These are phyloP conservation scores for Eremobia ochroleuca DNA, from an alignment of 2,888 invertebrate species.

Conservation along the genomic window DNA sequence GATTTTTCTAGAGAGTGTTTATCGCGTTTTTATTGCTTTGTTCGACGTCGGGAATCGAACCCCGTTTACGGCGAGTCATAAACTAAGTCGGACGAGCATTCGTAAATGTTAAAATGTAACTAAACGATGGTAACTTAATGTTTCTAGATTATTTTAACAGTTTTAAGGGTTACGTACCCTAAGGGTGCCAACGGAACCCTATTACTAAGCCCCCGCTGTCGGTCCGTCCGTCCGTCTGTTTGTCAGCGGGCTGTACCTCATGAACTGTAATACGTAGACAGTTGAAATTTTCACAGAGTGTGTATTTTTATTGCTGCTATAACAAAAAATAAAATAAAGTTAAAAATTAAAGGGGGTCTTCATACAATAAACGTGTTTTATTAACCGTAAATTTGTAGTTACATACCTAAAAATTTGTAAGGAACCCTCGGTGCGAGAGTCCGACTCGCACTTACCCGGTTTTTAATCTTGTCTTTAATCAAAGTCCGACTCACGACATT, in stretches of 20 bases:
- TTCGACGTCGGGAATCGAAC: constrained; percentile 81
- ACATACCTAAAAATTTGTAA: no score
- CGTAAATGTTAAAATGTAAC: constrained; percentile 79
- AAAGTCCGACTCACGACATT: not conserved
- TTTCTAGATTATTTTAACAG: constrained; percentile 63
- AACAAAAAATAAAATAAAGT: no score
- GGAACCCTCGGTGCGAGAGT: no score
- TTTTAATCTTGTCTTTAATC: not conserved
- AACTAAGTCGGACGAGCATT: constrained; percentile 79
- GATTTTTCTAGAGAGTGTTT: constrained; percentile 78
- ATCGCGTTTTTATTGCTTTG: constrained; percentile 81
- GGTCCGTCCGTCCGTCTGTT: not conserved
- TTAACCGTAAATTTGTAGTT: no score
- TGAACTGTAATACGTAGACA: not conserved
- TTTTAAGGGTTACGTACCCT: not conserved
- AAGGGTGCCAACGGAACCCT: not conserved
- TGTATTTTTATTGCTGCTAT: not conserved
- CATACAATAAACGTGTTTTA: no score
- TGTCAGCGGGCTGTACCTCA: not conserved
- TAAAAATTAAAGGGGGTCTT: no score
- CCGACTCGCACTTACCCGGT: no score
- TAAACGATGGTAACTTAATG: constrained; percentile 73
- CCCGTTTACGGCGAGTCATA: constrained; percentile 82
- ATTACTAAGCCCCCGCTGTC: not conserved
- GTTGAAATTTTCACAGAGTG: no score